Conservation (phyloP, 2,797 vertebrate genomes). For the Saguinus oedipus region DNA sequence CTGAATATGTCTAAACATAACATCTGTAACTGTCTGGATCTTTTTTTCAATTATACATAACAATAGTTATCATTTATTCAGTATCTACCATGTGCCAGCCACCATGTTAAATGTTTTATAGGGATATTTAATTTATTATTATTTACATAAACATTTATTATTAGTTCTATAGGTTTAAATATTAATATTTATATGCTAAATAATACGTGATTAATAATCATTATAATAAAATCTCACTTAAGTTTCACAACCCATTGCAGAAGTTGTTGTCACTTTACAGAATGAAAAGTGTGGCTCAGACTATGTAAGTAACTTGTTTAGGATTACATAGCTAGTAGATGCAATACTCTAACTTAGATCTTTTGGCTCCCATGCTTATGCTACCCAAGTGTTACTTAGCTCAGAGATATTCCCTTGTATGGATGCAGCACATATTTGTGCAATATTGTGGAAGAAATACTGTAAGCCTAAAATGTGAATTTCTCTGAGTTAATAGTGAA, state of each 20-base stretch:
- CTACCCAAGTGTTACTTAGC: neutral
- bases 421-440: neutral
- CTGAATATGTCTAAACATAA: neutral
- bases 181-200: neutral
- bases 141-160: neutral
- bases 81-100: neutral
- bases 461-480: neutral
- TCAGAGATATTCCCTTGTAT: neutral
- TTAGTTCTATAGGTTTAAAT: neutral
- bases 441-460: neutral
- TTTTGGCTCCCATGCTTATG: neutral
- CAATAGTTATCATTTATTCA: neutral
- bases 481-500: conserved; percentile 35
- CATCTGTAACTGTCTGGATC: neutral
- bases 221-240: conserved; percentile 10
- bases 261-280: neutral
- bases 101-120: neutral
- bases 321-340: neutral
- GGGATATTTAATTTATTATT: conserved; percentile 10
- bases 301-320: neutral
- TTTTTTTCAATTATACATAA: neutral
- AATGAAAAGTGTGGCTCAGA: neutral
- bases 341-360: neutral
- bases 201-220: neutral
- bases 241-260: neutral